Evolutionary conservation across 2,113 vertebrate species (phyloP).

Genomic region (Sardina pilchardus): DNA sequence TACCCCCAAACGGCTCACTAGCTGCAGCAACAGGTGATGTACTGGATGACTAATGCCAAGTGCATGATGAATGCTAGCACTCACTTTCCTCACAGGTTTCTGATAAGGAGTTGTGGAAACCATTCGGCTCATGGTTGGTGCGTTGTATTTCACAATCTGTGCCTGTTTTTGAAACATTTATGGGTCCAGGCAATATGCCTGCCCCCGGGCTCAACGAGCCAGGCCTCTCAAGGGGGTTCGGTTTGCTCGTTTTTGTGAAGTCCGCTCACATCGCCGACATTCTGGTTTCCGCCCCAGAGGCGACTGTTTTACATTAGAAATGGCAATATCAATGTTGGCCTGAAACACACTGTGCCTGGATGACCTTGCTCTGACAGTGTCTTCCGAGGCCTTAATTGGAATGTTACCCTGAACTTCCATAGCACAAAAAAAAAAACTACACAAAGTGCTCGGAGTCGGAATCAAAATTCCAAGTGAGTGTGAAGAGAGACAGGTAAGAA

Average conservation of each 20-base stretch:
- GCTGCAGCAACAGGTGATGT: not conserved
- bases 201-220: not conserved
- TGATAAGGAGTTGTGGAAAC: not conserved
- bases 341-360: not conserved
- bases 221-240: not conserved
- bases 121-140: not conserved
- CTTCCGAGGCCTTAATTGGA: not conserved
- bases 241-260: not conserved
- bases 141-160: not conserved
- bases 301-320: constrained; percentile 15
- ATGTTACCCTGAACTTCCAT: not conserved
- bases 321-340: not conserved
- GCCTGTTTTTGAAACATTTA: constrained; percentile 1
- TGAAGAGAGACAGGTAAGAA: not conserved
- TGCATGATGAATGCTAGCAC: not conserved
- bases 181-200: not conserved
- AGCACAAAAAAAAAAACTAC: not conserved
- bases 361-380: not conserved
- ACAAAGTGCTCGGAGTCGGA: not conserved
- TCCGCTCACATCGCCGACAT: not conserved
- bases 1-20: not conserved
- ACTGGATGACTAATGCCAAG: not conserved
- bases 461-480: not conserved
- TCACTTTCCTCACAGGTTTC: not conserved
- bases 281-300: not conserved